phyloP scores from a whole-genome alignment of 2,113 vertebrate genomes.

The Leucosticte australis region DNA sequence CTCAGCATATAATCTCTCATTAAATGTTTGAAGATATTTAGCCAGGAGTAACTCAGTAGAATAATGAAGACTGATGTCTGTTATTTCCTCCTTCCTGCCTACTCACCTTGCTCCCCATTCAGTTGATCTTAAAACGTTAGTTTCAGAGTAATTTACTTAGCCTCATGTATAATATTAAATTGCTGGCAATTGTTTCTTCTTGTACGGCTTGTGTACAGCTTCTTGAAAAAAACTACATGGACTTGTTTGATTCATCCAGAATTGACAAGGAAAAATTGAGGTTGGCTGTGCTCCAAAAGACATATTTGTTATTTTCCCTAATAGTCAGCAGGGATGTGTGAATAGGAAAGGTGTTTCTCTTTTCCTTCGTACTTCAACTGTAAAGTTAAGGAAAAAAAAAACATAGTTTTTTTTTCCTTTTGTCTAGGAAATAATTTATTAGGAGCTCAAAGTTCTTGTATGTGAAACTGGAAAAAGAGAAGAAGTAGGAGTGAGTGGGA shows the following conservation, averaged over 20 bases:
- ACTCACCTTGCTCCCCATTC: not conserved
- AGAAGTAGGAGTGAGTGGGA: not conserved
- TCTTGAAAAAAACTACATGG: not conserved
- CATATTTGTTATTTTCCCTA: not conserved
- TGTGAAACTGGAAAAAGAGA: not conserved
- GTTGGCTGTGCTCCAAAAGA: not conserved
- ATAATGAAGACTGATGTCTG: not conserved
- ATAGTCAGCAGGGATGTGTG: rapidly evolving
- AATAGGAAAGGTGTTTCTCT: not conserved
- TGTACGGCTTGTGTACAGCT: rapidly evolving
- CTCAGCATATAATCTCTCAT: not conserved
- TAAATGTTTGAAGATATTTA: not conserved
- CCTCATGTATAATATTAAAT: not conserved
- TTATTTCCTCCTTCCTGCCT: not conserved
- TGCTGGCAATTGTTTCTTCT: not conserved
- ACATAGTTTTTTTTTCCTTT: rapidly evolving
- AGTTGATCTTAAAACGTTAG: not conserved
- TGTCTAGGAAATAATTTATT: not conserved
- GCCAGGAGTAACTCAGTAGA: not conserved
- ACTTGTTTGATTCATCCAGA: not conserved
- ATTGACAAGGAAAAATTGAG: not conserved
- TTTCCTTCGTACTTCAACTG: not conserved
- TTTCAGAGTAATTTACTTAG: not conserved
- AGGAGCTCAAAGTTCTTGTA: not conserved
- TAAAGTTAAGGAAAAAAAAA: not conserved